Evolutionary conservation across 2,797 vertebrate species (phyloP).

Genomic region (Rousettus madagascariensis): DNA sequence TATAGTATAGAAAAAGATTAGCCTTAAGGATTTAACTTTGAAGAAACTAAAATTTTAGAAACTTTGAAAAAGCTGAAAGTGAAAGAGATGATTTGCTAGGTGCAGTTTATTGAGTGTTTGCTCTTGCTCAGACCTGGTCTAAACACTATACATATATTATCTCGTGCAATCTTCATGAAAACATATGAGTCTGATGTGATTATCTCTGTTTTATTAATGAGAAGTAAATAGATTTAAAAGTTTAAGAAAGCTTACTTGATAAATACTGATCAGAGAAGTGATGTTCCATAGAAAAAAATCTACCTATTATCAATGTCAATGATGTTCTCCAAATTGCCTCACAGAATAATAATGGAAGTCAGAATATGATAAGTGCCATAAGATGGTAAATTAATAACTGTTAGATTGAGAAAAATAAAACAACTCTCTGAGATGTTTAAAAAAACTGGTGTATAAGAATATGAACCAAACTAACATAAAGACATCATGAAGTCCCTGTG

Average conservation of each 20-base stretch:
- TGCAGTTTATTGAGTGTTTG: not conserved
- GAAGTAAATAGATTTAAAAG: not conserved
- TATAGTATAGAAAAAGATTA: not conserved
- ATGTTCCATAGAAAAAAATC: not conserved
- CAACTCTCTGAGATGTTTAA: not conserved
- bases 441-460: not conserved
- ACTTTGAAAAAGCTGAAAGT: conserved; percentile 20
- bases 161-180: not conserved
- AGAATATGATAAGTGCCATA: not conserved
- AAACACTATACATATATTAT: not conserved
- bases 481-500: not conserved
- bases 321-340: not conserved
- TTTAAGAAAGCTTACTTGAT: not conserved
- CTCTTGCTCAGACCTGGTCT: not conserved
- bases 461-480: not conserved
- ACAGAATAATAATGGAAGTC: not conserved
- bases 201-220: not conserved
- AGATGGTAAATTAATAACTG: not conserved
- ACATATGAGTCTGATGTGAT: not conserved
- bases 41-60: conserved; percentile 29
- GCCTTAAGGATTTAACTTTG: not conserved
- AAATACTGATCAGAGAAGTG: not conserved
- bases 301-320: not conserved
- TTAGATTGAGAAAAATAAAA: not conserved
- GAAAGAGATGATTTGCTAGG: not conserved